Percentiles rank a stretch among this genome's conserved stretches.
phyloP scores from a whole-genome alignment of 1,140 invertebrate genomes.

The Drosophila sulfurigaster region DNA sequence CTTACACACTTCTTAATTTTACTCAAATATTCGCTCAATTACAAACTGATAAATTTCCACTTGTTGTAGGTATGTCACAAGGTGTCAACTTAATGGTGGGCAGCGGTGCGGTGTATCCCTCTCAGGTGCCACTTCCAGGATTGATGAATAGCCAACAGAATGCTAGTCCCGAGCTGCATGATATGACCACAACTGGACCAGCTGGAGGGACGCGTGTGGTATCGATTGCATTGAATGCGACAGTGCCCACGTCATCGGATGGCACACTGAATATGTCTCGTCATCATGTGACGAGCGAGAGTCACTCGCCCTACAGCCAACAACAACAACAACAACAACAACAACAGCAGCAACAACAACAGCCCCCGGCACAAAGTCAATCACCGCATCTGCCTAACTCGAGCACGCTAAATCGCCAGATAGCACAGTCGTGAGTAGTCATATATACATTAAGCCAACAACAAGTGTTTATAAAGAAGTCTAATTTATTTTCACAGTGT shows the following conservation, averaged over 20 bases:
- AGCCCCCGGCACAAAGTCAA: slow-evolving; percentile 78
- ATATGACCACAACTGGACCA: slow-evolving; percentile 71
- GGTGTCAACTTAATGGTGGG: slow-evolving; percentile 67
- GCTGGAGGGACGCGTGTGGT: slow-evolving; percentile 52
- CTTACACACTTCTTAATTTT: too few species aligned
- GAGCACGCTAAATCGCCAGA: slow-evolving; percentile 81
- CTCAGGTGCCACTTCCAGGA: slow-evolving; percentile 62
- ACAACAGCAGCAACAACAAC: slow-evolving; percentile 48
- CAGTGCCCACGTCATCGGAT: slow-evolving; percentile 55
- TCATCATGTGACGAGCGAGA: slow-evolving; percentile 76
- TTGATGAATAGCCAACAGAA: slow-evolving; percentile 56
- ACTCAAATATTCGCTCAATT: neutral
- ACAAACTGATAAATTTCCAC: neutral
- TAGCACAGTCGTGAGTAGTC: slow-evolving; percentile 81
- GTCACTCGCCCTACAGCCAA: slow-evolving; percentile 76
- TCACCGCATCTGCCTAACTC: slow-evolving; percentile 82
- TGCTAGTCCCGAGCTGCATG: slow-evolving; percentile 72
- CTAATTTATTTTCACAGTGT: slow-evolving; percentile 51
- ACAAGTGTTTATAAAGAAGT: too few species aligned
- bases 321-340: slow-evolving; percentile 52
- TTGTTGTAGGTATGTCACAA: slow-evolving; percentile 64
- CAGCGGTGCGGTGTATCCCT: slow-evolving; percentile 65
- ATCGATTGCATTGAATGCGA: slow-evolving; percentile 52
- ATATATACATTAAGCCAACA: neutral
- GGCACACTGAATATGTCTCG: slow-evolving; percentile 75